Base-by-base conservation (phyloP, 2,113 vertebrate species). In the Oophaga pumilio region DNA sequence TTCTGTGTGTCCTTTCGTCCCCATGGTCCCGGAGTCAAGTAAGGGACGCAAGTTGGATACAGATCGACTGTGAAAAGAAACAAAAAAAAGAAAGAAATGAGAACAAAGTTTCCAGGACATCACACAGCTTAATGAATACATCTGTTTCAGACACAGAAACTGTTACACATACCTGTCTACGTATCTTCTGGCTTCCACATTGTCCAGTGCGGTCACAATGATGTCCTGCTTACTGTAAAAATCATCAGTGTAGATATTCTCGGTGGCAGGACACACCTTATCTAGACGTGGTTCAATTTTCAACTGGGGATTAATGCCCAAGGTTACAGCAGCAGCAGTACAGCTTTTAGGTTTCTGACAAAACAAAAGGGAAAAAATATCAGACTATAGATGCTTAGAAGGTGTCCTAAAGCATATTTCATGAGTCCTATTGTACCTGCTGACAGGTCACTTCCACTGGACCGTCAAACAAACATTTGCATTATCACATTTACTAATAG, bases 1-100 rank as follows among this genome's bases (percentile, higher is more conserved):
- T 94, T 99, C 98, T 0, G 97, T 99, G 92, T 99, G 98, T 91
- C 98, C 98, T 95, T 99, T 99, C 0, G 98, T 99, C 91, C 98
- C 98, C 98, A 99, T 99, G 33, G 98, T 99, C 90, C 98, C 98
- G 43, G 98, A 99, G 93, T 99, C 98, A 88, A 99, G 92, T 82
- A 99, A 96, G 89, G 98, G 95, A 88, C 94, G 95, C 85, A 97
- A 95, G 95, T 97, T 99, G 90, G 97, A 97, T 91, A 99, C 93
- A 76, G 96, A 96, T 84, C 98, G 98, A 89, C 98, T 99, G 92
- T 56, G 89, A 9, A n/a, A 12, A 8, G 17, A 8, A 7, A 33
- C 2, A 74, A 22, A 22, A 22, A 9, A 22, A 8, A 13, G 53
- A 56, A 50, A 22, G 20, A 20, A 3, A 50, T 17, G 17, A 22